phyloP scores from a whole-genome alignment of 2,797 vertebrate species.

The Coregonus sp. region DNA sequence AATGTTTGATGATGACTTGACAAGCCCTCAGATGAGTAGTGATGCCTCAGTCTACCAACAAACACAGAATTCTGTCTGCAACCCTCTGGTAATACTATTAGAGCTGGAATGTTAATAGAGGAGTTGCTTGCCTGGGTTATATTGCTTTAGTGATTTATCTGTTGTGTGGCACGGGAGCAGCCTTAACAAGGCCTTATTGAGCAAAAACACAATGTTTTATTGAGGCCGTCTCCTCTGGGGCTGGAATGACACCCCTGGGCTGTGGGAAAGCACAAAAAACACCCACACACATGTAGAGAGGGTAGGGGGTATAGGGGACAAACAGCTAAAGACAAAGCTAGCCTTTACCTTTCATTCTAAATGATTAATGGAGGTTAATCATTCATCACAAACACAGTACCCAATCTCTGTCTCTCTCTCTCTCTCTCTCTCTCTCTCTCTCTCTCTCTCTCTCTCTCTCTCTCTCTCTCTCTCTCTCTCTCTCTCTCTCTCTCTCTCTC shows the following conservation, averaged over 20 bases:
- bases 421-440: conserved; percentile 1
- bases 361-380: conserved; percentile 56
- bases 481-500: background rate
- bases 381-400: conserved; percentile 36
- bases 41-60: background rate
- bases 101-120: background rate
- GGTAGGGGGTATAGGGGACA: conserved; percentile 7
- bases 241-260: conserved; percentile 26
- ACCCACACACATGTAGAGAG: background rate
- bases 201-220: conserved; percentile 46
- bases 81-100: background rate
- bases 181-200: conserved; percentile 37
- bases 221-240: conserved; percentile 27
- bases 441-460: conserved; percentile 10
- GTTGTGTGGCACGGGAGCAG: conserved; percentile 24
- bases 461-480: conserved; percentile 1
- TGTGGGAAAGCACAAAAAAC: conserved; percentile 6
- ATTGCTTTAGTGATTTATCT: conserved; percentile 46
- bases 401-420: background rate
- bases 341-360: conserved; percentile 38
- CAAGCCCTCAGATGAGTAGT: background rate
- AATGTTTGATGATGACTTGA: background rate
- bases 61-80: background rate
- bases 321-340: conserved; percentile 29
- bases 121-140: conserved; percentile 5